Percentiles rank a stretch among this genome's conserved stretches.
These are phyloP conservation scores for Spialia ferax DNA, from an alignment of 2,888 invertebrate species.

Conservation along the genomic window DNA sequence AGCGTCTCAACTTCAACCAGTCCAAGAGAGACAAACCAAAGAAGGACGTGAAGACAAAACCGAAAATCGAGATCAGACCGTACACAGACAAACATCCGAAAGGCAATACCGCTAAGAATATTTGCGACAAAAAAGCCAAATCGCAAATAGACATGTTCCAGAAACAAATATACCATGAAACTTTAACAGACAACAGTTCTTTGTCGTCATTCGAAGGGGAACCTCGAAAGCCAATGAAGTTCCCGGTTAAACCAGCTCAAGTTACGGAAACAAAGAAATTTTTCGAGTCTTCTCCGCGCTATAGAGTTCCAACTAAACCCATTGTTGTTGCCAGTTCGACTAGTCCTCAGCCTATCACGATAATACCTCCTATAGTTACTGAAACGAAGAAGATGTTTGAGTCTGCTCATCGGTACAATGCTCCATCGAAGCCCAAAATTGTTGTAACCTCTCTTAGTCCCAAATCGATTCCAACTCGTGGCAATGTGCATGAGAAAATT, in stretches of 20 bases:
- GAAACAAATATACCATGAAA: constrained; percentile 76
- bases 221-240: constrained; percentile 25
- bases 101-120: constrained; percentile 69
- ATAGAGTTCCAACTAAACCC: neutral
- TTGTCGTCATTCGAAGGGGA: constrained; percentile 58
- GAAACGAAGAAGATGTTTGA: constrained; percentile 74
- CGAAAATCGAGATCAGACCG: constrained; percentile 76
- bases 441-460: constrained; percentile 32
- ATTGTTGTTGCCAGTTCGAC: constrained; percentile 24
- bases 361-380: constrained; percentile 53
- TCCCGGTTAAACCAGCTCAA: constrained; percentile 39
- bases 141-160: constrained; percentile 82
- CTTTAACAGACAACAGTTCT: constrained; percentile 76
- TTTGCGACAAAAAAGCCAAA: constrained; percentile 79
- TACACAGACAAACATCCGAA: constrained; percentile 71
- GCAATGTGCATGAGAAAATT: constrained; percentile 80
- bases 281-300: constrained; percentile 60
- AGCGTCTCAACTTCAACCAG: constrained; percentile 72
- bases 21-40: constrained; percentile 68
- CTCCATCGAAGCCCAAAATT: constrained; percentile 9
- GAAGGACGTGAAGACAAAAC: constrained; percentile 56
- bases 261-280: constrained; percentile 72
- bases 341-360: constrained; percentile 23
- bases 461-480: constrained; percentile 57
- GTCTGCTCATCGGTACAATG: constrained; percentile 47